Evolutionary conservation across 2,797 vertebrate species (phyloP).

Genomic region (Neomorphus geoffroyi): DNA sequence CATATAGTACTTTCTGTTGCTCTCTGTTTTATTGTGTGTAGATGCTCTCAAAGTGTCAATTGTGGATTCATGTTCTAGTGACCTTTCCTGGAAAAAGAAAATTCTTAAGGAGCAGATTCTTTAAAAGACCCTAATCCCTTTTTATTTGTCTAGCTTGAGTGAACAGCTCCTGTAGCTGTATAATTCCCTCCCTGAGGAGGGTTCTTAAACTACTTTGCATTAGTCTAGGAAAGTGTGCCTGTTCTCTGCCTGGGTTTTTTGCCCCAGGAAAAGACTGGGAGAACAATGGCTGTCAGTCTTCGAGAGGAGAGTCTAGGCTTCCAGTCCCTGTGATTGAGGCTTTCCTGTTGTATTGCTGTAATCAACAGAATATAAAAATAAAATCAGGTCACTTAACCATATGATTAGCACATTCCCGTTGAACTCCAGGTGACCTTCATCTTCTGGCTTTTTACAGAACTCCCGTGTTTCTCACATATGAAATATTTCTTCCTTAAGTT

Average conservation of each 20-base stretch:
- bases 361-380: constrained; percentile 34
- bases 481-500: neutral
- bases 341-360: neutral
- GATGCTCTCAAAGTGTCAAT: neutral
- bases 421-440: constrained; percentile 51
- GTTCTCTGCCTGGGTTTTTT: constrained; percentile 42
- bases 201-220: constrained; percentile 56
- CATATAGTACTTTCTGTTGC: neutral
- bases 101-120: constrained; percentile 65
- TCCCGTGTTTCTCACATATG: neutral
- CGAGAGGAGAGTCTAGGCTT: neutral
- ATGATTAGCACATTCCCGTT: constrained; percentile 39
- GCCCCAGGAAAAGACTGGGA: constrained; percentile 23
- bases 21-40: neutral
- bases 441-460: neutral
- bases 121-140: constrained; percentile 54
- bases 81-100: constrained; percentile 46
- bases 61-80: constrained; percentile 25
- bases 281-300: constrained; percentile 33
- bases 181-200: constrained; percentile 57
- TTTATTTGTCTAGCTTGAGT: constrained; percentile 55
- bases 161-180: constrained; percentile 40
- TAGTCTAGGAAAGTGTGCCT: constrained; percentile 48
- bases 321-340: neutral
- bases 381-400: constrained; percentile 53